These are phyloP conservation scores for Hipposideros larvatus DNA, from an alignment of 2,797 vertebrate species.

Conservation along the genomic window DNA sequence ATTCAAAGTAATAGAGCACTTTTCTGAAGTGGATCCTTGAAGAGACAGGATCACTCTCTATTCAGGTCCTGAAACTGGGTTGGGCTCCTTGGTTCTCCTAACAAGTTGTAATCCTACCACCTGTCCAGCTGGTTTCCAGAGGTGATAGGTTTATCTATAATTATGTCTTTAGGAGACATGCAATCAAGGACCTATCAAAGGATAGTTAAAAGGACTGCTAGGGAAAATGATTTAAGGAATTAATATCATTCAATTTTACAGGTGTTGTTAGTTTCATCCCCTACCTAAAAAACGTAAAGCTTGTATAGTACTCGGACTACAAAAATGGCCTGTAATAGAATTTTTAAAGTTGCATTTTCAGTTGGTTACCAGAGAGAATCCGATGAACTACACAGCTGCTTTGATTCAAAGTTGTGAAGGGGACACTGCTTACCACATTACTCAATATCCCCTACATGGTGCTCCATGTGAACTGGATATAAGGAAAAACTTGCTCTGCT, in stretches of 20 bases:
- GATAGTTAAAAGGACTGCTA: slow-evolving; percentile 14
- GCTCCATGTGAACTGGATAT: background rate
- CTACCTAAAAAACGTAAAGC: background rate
- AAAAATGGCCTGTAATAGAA: background rate
- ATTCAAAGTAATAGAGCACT: background rate
- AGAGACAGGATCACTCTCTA: slow-evolving; percentile 1
- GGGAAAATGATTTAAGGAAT: slow-evolving; percentile 39
- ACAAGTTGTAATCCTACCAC: slow-evolving; percentile 46
- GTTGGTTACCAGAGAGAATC: background rate
- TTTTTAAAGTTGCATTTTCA: slow-evolving; percentile 27
- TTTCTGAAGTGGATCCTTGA: background rate
- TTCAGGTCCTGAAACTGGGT: background rate
- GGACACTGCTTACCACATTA: background rate
- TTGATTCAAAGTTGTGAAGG: background rate
- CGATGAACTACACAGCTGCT: background rate
- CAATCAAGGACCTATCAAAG: slow-evolving; percentile 53
- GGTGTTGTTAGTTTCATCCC: slow-evolving; percentile 9
- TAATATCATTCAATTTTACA: background rate
- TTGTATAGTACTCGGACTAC: background rate
- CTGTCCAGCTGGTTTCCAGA: slow-evolving; percentile 52
- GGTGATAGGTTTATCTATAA: slow-evolving; percentile 29
- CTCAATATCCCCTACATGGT: background rate
- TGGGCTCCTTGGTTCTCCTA: background rate
- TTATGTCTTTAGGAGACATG: slow-evolving; percentile 26
- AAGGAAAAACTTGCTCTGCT: background rate